Conservation (phyloP, 2,888 invertebrate species). For the Uropetala carovei region DNA sequence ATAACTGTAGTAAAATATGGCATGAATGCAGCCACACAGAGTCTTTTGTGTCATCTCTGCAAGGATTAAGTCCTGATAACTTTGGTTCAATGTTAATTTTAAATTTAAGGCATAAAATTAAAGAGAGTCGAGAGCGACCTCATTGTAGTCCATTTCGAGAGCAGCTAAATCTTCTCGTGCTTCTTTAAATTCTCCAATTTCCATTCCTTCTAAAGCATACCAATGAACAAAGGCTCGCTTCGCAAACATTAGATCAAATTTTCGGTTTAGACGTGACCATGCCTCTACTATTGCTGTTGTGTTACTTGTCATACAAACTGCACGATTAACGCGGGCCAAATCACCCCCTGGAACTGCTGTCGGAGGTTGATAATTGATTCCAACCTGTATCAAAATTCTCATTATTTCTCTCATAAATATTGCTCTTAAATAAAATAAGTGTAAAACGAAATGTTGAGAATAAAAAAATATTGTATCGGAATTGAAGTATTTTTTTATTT, state of each 20-base stretch:
- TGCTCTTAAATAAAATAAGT: neutral
- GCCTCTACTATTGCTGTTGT: slow-evolving; percentile 79
- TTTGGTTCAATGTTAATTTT: too few species aligned
- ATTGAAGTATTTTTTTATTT: neutral
- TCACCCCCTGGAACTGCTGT: slow-evolving; percentile 76
- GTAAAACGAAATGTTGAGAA: neutral
- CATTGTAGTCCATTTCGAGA: slow-evolving; percentile 82
- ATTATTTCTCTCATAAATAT: neutral
- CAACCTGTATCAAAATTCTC: slow-evolving; percentile 68
- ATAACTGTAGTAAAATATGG: too few species aligned
- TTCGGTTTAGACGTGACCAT: slow-evolving; percentile 78
- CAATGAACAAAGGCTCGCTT: slow-evolving; percentile 80
- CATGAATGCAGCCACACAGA: too few species aligned
- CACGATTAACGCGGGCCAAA: slow-evolving; percentile 76
- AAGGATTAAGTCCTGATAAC: too few species aligned
- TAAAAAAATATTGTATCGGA: neutral
- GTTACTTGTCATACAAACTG: slow-evolving; percentile 79
- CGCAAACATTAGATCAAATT: slow-evolving; percentile 79
- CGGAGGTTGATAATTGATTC: slow-evolving; percentile 75
- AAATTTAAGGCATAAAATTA: too few species aligned
- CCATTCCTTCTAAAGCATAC: slow-evolving; percentile 77
- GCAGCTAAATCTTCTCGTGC: slow-evolving; percentile 81
- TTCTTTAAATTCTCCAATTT: slow-evolving; percentile 81
- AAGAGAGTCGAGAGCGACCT: slow-evolving; percentile 77
- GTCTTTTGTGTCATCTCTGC: too few species aligned